Percentiles rank a stretch among this genome's conserved stretches.
phyloP scores from a whole-genome alignment of 2,888 invertebrate genomes.

The Ophion ellenae region DNA sequence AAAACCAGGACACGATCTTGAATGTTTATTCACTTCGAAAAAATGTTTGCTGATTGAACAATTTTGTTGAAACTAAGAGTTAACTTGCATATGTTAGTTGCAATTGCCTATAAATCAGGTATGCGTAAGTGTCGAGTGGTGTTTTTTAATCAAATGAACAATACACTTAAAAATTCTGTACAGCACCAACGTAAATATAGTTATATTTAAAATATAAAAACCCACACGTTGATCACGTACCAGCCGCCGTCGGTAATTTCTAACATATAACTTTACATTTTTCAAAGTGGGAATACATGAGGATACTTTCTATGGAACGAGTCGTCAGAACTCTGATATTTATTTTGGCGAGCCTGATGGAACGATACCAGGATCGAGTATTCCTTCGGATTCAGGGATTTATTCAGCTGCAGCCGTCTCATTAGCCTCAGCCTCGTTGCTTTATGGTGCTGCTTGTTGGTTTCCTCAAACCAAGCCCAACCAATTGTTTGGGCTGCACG shows the following conservation, averaged over 20 bases:
- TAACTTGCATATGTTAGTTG: too few species aligned
- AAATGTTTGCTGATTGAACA: too few species aligned
- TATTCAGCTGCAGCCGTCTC: constrained; percentile 78
- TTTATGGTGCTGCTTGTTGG: constrained; percentile 80
- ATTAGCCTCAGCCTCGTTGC: constrained; percentile 80
- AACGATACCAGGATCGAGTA: constrained; percentile 51
- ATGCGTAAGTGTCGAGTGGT: too few species aligned
- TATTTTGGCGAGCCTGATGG: constrained; percentile 70
- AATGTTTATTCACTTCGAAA: too few species aligned
- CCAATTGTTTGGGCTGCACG: constrained; percentile 87
- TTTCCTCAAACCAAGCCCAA: constrained; percentile 82
- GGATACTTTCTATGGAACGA: constrained; percentile 49
- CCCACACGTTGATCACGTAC: too few species aligned
- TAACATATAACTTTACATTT: not conserved
- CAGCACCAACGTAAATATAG: too few species aligned
- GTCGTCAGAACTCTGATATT: constrained; percentile 49
- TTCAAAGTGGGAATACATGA: constrained; percentile 50
- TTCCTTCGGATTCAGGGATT: constrained; percentile 74
- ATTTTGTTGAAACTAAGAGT: too few species aligned
- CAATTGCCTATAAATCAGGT: too few species aligned
- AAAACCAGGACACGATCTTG: too few species aligned
- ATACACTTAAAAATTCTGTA: too few species aligned
- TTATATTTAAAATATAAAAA: too few species aligned
- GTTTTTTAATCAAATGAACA: too few species aligned
- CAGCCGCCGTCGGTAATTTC: not conserved